A percentile compares a stretch with the other conserved stretches of the same genome.
phyloP scores from a whole-genome alignment of 1,140 invertebrate genomes.

The Drosophila punjabiensis region DNA sequence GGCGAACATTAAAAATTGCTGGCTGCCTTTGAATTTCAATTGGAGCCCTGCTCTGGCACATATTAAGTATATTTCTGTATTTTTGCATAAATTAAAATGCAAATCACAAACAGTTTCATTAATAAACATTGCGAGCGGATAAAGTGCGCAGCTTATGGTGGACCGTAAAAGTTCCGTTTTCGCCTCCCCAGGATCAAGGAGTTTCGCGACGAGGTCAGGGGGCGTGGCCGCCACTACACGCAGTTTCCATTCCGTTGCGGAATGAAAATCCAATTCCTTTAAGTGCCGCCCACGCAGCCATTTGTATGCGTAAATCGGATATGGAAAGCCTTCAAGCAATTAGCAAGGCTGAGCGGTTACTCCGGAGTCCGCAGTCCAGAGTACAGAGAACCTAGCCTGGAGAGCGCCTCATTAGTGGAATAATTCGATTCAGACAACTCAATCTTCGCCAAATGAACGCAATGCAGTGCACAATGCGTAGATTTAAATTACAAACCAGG shows the following conservation, averaged over 20 bases:
- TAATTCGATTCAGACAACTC: slow-evolving; percentile 28
- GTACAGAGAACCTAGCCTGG: neutral
- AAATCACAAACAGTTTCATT: slow-evolving; percentile 83
- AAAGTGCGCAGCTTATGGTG: slow-evolving; percentile 76
- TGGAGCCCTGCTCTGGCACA: slow-evolving; percentile 53
- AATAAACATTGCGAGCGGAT: slow-evolving; percentile 79
- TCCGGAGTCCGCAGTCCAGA: neutral
- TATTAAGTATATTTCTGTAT: slow-evolving; percentile 70
- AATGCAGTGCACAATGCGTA: slow-evolving; percentile 1
- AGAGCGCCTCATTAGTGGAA: slow-evolving; percentile 38
- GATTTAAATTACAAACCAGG: neutral
- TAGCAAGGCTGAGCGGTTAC: slow-evolving; percentile 29
- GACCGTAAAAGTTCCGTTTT: slow-evolving; percentile 58
- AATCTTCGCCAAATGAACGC: neutral
- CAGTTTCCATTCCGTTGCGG: slow-evolving; percentile 2
- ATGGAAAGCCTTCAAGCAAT: slow-evolving; percentile 54
- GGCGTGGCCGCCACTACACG: slow-evolving; percentile 47
- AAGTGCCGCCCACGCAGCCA: slow-evolving; percentile 44
- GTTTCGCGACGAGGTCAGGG: slow-evolving; percentile 16
- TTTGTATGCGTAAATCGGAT: slow-evolving; percentile 47
- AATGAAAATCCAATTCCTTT: slow-evolving; percentile 66
- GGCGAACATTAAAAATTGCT: slow-evolving; percentile 77
- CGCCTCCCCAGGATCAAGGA: neutral
- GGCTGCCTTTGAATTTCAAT: slow-evolving; percentile 79
- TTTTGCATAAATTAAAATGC: slow-evolving; percentile 83